Conservation (phyloP, 2,797 vertebrate species). For the Arnoldichthys spilopterus region DNA sequence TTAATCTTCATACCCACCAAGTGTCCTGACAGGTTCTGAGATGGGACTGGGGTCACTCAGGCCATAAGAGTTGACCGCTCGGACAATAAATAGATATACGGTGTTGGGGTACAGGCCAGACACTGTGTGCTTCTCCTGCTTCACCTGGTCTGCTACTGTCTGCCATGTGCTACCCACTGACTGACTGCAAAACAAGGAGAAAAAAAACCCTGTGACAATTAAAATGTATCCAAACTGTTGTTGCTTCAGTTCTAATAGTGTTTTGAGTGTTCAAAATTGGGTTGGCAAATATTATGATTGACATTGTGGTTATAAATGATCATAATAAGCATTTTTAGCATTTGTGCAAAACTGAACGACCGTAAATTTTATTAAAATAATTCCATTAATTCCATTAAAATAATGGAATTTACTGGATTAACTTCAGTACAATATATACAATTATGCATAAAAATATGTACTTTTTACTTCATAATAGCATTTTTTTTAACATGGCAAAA, state of each 20-base stretch:
- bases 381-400: too few species aligned
- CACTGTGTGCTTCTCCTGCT: slow-evolving; percentile 87
- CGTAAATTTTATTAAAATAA: too few species aligned
- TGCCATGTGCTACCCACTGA: slow-evolving; percentile 88
- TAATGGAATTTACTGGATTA: too few species aligned
- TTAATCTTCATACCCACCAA: slow-evolving; percentile 75
- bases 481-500: too few species aligned
- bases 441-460: not conserved
- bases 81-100: slow-evolving; percentile 91
- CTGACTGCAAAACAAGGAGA: slow-evolving; percentile 76
- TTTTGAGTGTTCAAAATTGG: too few species aligned
- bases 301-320: too few species aligned
- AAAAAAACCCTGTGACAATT: not conserved
- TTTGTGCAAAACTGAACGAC: too few species aligned
- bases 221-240: not conserved
- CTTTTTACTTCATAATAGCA: too few species aligned
- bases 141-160: slow-evolving; percentile 89
- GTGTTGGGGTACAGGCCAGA: slow-evolving; percentile 86
- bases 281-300: too few species aligned
- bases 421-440: not conserved
- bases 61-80: slow-evolving; percentile 87
- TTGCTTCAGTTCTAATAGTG: not conserved
- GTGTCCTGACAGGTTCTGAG: slow-evolving; percentile 91
- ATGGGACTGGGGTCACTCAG: slow-evolving; percentile 92
- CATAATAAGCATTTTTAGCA: too few species aligned